Conservation (phyloP, 1,140 invertebrate genomes). For the Mesaphorura yosii region DNA sequence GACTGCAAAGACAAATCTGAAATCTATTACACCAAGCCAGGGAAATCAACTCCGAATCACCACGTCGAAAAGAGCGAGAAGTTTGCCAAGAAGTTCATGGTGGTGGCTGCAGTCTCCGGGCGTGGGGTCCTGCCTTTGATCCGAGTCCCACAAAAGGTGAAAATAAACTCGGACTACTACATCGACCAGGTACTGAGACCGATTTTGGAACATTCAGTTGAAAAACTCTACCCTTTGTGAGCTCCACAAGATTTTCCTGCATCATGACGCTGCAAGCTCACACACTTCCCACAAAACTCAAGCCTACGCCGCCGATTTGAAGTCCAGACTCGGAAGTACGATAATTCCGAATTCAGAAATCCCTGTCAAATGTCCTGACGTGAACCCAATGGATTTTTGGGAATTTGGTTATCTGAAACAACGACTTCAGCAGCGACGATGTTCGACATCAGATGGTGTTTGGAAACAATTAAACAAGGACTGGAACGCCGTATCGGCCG, state of each 20-base stretch:
- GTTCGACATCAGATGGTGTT: not conserved
- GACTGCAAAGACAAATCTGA: not conserved
- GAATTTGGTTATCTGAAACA: slow-evolving; percentile 2
- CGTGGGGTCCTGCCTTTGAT: not conserved
- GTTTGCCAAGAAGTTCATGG: not conserved
- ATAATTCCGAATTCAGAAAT: not conserved
- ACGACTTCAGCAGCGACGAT: not conserved
- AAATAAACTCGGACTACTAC: not conserved
- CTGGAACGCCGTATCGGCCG: not conserved
- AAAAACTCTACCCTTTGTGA: not conserved
- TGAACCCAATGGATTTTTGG: slow-evolving; percentile 3
- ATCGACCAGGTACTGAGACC: not conserved
- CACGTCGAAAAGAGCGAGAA: not conserved
- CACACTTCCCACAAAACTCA: not conserved
- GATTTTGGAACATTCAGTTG: not conserved
- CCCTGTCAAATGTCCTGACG: not conserved
- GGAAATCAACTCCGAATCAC: not conserved
- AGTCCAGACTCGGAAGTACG: not conserved
- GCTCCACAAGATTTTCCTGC: not conserved
- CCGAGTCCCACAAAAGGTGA: slow-evolving; percentile 2
- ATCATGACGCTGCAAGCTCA: not conserved
- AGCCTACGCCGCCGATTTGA: not conserved
- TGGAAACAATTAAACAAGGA: not conserved
- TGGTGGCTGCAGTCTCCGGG: not conserved
- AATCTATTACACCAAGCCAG: not conserved